Conservation (phyloP, 1,140 invertebrate genomes). For the Drosophila kurseongensis region DNA sequence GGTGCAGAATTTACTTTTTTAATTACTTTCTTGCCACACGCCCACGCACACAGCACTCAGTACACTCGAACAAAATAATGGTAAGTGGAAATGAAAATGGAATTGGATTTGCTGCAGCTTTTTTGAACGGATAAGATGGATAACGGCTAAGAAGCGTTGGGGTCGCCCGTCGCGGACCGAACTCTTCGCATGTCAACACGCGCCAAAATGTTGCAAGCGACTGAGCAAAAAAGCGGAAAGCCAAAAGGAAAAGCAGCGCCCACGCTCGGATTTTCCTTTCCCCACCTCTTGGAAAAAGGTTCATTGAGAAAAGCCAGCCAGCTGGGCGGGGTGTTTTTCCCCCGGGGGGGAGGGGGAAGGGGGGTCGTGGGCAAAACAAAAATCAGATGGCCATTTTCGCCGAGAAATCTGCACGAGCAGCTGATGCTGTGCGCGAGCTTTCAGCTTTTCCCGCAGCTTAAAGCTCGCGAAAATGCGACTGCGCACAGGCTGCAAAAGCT, state of each 20-base stretch:
- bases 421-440: constrained; percentile 65
- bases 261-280: constrained; percentile 8
- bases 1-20: constrained; percentile 11
- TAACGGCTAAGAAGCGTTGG: constrained; percentile 60
- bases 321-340: constrained; percentile 22
- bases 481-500: constrained; percentile 44
- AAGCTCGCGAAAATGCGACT: constrained; percentile 13
- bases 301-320: constrained; percentile 39
- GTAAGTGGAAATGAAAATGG: neutral
- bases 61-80: constrained; percentile 25
- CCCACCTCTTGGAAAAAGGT: neutral
- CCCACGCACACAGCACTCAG: neutral
- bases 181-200: constrained; percentile 80
- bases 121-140: constrained; percentile 62
- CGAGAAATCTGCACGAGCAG: constrained; percentile 60
- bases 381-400: constrained; percentile 72
- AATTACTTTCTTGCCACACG: constrained; percentile 45
- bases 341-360: neutral
- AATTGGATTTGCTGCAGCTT: constrained; percentile 39
- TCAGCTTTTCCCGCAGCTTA: constrained; percentile 21
- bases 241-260: constrained; percentile 12
- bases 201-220: constrained; percentile 84
- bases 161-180: constrained; percentile 65
- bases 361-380: constrained; percentile 57
- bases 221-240: constrained; percentile 48